These are phyloP conservation scores for Scophthalmus maximus DNA, from an alignment of 2,113 vertebrate genomes.

Conservation along the genomic window DNA sequence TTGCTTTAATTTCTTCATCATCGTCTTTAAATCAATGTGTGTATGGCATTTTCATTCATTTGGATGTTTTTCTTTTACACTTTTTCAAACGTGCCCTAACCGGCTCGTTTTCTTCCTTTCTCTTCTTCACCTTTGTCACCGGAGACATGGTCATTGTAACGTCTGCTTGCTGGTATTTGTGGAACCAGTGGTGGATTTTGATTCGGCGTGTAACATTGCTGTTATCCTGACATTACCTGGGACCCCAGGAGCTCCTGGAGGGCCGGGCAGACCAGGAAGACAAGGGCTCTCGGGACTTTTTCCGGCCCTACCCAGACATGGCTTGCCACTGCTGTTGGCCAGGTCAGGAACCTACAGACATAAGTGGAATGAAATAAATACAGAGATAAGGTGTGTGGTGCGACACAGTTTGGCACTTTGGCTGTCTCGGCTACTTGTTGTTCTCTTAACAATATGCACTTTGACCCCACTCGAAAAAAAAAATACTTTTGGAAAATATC, in stretches of 20 bases:
- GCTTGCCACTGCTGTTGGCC: slow-evolving; percentile 81
- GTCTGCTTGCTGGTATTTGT: neutral
- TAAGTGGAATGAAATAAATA: neutral
- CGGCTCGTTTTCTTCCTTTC: too few relatives aligned
- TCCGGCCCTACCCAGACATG: slow-evolving; percentile 59
- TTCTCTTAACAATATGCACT: too few relatives aligned
- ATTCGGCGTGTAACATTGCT: neutral
- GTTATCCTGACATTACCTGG: slow-evolving; percentile 71
- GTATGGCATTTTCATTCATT: too few relatives aligned
- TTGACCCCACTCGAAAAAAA: too few relatives aligned
- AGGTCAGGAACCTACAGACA: slow-evolving; percentile 61
- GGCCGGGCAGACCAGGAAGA: slow-evolving; percentile 65
- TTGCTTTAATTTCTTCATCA: neutral
- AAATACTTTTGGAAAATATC: too few relatives aligned
- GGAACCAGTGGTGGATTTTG: neutral
- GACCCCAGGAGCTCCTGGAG: slow-evolving; percentile 78
- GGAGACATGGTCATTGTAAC: neutral
- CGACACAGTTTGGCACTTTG: neutral
- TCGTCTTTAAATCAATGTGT: neutral
- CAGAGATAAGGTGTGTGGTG: neutral
- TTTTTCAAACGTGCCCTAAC: too few relatives aligned
- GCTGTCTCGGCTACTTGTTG: too few relatives aligned
- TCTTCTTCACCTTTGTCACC: neutral
- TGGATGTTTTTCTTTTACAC: neutral
- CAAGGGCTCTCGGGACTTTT: slow-evolving; percentile 72